These are phyloP conservation scores for Ephialtes manifestator DNA, from an alignment of 2,888 invertebrate genomes.

Conservation along the genomic window DNA sequence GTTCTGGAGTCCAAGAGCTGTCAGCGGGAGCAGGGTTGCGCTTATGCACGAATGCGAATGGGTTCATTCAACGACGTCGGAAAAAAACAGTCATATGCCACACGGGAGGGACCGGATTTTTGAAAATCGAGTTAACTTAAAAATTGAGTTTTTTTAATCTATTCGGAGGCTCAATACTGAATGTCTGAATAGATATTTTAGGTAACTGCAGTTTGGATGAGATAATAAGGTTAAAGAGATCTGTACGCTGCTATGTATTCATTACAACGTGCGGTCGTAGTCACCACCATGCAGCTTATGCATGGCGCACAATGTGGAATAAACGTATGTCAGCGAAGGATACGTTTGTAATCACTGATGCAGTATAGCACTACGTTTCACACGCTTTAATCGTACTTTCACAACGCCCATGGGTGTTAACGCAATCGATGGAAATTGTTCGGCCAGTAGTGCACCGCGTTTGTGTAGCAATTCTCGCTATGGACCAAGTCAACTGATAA, in stretches of 20 bases:
- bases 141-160: too few relatives aligned
- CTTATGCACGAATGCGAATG: too few relatives aligned
- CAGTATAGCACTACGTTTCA: not conserved
- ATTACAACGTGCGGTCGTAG: not conserved
- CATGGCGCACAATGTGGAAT: not conserved
- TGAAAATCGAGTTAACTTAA: too few relatives aligned
- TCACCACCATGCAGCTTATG: not conserved
- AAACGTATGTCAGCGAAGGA: constrained; percentile 12
- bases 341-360: constrained; percentile 4
- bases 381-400: constrained; percentile 28
- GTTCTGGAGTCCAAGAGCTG: too few relatives aligned
- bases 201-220: not conserved
- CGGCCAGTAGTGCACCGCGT: not conserved
- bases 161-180: too few relatives aligned
- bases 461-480: constrained; percentile 29
- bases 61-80: too few relatives aligned
- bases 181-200: not conserved
- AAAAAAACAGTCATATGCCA: too few relatives aligned
- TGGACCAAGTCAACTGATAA: constrained; percentile 8
- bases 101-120: too few relatives aligned
- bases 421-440: constrained; percentile 36
- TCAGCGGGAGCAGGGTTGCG: too few relatives aligned
- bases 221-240: not conserved
- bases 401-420: constrained; percentile 29
- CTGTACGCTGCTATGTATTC: not conserved